Evolutionary conservation across 2,888 invertebrate species (phyloP).

Genomic region (Habroteleia sp.): DNA sequence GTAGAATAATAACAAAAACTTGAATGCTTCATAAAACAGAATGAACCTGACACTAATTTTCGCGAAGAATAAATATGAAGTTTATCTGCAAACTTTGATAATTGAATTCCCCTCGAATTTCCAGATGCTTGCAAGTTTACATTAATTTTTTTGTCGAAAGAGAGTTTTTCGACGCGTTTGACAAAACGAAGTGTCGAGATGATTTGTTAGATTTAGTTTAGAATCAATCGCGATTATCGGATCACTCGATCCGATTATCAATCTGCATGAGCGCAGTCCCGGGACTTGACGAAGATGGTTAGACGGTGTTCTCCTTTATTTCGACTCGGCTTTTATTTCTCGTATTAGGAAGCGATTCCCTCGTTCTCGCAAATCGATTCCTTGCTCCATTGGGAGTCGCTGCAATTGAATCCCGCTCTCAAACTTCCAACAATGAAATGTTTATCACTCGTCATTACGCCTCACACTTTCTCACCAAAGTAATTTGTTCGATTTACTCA

Average conservation of each 20-base stretch:
- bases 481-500: slow-evolving; percentile 12
- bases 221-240: slow-evolving; percentile 56
- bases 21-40: background rate
- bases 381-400: slow-evolving; percentile 55
- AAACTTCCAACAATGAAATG: slow-evolving; percentile 57
- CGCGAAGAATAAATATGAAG: slow-evolving; percentile 1
- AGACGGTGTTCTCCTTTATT: slow-evolving; percentile 54
- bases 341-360: slow-evolving; percentile 52
- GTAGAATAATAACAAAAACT: too few relatives aligned
- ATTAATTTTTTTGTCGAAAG: slow-evolving; percentile 39
- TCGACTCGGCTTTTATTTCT: slow-evolving; percentile 59
- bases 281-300: slow-evolving; percentile 33
- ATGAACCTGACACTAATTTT: background rate
- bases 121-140: slow-evolving; percentile 32
- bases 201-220: slow-evolving; percentile 59
- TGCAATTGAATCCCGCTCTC: slow-evolving; percentile 57
- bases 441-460: slow-evolving; percentile 49
- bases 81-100: slow-evolving; percentile 19
- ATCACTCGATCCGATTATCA: slow-evolving; percentile 53
- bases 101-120: slow-evolving; percentile 4
- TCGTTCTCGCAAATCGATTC: slow-evolving; percentile 55
- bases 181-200: slow-evolving; percentile 32
- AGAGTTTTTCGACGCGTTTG: slow-evolving; percentile 9
- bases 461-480: slow-evolving; percentile 3
- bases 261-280: slow-evolving; percentile 47